These are phyloP conservation scores for Chironomus tepperi DNA, from an alignment of 1,140 invertebrate genomes.

Conservation along the genomic window DNA sequence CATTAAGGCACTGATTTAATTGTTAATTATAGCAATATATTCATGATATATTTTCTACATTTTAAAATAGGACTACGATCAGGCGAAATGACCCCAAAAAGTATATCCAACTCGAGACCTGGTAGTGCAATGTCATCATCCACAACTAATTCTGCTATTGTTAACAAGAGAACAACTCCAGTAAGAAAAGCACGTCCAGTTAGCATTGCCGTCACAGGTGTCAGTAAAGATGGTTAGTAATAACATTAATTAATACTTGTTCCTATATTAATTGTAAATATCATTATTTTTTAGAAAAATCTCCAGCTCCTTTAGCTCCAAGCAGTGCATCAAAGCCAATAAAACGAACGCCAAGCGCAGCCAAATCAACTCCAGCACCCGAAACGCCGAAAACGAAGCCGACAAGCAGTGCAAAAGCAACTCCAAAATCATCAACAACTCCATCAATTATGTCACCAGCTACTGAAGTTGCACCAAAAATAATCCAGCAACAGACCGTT, in stretches of 20 bases:
- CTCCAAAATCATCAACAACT: constrained; percentile 30
- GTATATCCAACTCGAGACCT: constrained; percentile 57
- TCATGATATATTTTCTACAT: no score
- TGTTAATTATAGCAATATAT: no score
- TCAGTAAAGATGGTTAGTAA: constrained; percentile 34
- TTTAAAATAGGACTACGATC: constrained; percentile 49
- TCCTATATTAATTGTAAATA: no score
- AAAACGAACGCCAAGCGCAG: background rate
- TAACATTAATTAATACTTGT: no score
- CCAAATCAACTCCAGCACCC: background rate
- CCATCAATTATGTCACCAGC: constrained; percentile 36
- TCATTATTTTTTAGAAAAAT: constrained; percentile 12
- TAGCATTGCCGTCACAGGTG: constrained; percentile 76
- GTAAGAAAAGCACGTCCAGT: constrained; percentile 51
- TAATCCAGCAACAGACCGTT: constrained; percentile 25
- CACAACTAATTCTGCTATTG: constrained; percentile 34
- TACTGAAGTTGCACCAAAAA: constrained; percentile 37
- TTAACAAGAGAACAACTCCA: constrained; percentile 33
- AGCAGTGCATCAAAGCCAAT: background rate
- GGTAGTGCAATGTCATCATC: constrained; percentile 62
- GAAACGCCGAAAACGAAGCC: background rate
- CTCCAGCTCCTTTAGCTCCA: background rate
- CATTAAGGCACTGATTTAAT: no score
- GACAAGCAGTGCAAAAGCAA: constrained; percentile 13
- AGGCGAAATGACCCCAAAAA: constrained; percentile 58